Conservation (phyloP, 2,113 vertebrate genomes). For the Oreochromis tanganicae region DNA sequence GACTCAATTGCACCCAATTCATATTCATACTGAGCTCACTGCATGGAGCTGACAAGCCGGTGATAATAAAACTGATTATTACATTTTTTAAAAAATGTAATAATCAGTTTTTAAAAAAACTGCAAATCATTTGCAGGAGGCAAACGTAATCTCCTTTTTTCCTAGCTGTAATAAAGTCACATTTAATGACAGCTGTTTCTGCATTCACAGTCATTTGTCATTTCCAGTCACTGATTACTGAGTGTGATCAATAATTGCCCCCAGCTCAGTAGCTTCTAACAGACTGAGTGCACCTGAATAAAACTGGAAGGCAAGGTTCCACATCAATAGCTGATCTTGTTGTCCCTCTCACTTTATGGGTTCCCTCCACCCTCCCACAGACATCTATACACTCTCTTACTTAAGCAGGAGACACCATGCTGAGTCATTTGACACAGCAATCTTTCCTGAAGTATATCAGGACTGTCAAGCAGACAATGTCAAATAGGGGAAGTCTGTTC, state of each 20-base stretch:
- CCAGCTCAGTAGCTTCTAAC: neutral
- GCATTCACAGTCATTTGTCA: neutral
- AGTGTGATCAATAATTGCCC: constrained; percentile 28
- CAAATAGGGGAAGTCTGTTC: neutral
- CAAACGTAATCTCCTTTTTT: neutral
- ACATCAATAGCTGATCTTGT: constrained; percentile 18
- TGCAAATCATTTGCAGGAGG: neutral
- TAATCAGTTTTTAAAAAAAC: neutral
- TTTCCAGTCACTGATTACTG: constrained; percentile 36
- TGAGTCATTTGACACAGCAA: constrained; percentile 42
- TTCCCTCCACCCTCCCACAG: neutral
- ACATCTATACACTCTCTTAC: neutral
- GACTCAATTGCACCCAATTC: neutral
- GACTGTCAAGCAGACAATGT: constrained; percentile 39
- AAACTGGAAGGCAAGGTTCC: neutral
- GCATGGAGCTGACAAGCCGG: neutral
- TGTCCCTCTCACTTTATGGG: constrained; percentile 1
- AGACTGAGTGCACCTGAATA: constrained; percentile 1
- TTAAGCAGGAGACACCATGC: constrained; percentile 6
- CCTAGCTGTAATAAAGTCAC: neutral
- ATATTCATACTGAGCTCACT: neutral
- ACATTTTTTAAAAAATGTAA: neutral
- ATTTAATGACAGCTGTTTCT: neutral
- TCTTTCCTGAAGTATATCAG: constrained; percentile 25
- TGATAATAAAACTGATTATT: neutral